Percentiles rank a stretch among this genome's conserved stretches.
phyloP scores from a whole-genome alignment of 1,140 invertebrate species.

The Drosophila kanapiae region DNA sequence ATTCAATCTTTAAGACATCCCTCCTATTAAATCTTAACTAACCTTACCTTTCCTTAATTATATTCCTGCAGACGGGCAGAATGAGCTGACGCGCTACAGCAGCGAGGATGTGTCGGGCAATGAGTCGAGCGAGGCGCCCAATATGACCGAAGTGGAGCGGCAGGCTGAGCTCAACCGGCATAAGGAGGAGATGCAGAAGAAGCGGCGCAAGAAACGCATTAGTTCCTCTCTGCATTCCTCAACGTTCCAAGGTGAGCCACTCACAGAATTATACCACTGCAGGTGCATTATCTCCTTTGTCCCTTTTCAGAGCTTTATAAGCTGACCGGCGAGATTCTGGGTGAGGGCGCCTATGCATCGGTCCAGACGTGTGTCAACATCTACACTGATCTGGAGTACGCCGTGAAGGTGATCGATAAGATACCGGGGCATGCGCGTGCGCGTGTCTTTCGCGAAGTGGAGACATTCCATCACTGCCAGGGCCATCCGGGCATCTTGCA shows the following conservation, averaged over 20 bases:
- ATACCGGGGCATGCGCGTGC: slow-evolving; percentile 95
- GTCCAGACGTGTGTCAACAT: slow-evolving; percentile 97
- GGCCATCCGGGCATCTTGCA: slow-evolving; percentile 99
- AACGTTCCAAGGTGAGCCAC: slow-evolving; percentile 91
- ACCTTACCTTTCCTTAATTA: slow-evolving; percentile 3
- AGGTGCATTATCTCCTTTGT: background rate
- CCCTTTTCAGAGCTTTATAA: slow-evolving; percentile 93
- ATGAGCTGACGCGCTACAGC: slow-evolving; percentile 84
- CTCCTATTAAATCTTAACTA: background rate
- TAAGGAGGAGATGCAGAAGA: slow-evolving; percentile 94
- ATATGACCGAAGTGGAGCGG: slow-evolving; percentile 83
- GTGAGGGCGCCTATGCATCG: slow-evolving; percentile 98
- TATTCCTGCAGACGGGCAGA: slow-evolving; percentile 68
- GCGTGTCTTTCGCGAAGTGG: slow-evolving; percentile 98
- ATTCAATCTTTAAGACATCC: background rate
- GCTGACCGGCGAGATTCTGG: slow-evolving; percentile 97
- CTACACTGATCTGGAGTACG: slow-evolving; percentile 96
- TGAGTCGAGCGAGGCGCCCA: slow-evolving; percentile 82
- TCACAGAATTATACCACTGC: background rate
- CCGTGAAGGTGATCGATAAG: slow-evolving; percentile 99
- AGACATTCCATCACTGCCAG: slow-evolving; percentile 99
- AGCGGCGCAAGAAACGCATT: slow-evolving; percentile 93
- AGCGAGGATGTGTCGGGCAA: slow-evolving; percentile 85
- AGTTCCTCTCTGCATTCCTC: slow-evolving; percentile 92
- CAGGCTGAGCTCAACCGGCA: slow-evolving; percentile 88